A percentile compares a stretch with the other conserved stretches of the same genome.
Evolutionary conservation across 30 jellyfish, hydroid and myxozoan species (phyloP).

Genomic region (Turritopsis rubra): DNA sequence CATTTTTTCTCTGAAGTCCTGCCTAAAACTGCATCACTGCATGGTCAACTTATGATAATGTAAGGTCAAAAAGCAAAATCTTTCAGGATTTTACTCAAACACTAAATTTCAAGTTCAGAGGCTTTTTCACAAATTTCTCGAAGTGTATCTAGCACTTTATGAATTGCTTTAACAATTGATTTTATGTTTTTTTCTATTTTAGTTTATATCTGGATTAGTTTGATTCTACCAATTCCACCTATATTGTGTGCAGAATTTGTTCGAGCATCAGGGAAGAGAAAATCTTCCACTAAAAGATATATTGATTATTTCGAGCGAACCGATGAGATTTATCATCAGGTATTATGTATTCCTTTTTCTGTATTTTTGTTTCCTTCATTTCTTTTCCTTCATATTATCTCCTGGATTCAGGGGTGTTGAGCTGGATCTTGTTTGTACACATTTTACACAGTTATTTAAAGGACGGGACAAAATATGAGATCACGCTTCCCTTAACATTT

Average conservation of each 20-base stretch:
- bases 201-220: constrained; percentile 41
- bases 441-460: too few species aligned
- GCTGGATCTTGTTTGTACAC: background rate
- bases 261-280: constrained; percentile 38
- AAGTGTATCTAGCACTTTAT: too few species aligned
- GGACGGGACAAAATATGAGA: too few species aligned
- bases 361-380: background rate
- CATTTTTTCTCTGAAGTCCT: too few species aligned
- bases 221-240: constrained; percentile 50
- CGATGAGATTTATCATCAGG: constrained; percentile 66
- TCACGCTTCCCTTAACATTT: too few species aligned
- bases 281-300: constrained; percentile 18
- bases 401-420: background rate
- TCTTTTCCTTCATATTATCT: background rate
- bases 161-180: too few species aligned
- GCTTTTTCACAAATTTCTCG: too few species aligned
- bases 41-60: too few species aligned
- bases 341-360: background rate
- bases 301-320: constrained; percentile 44
- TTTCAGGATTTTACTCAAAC: too few species aligned
- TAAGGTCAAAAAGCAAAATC: too few species aligned
- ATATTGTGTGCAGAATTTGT: constrained; percentile 36
- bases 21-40: too few species aligned
- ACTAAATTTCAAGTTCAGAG: too few species aligned
- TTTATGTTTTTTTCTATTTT: constrained; percentile 8